phyloP scores from a whole-genome alignment of 1,140 invertebrate genomes.

The Aphaenogaster floridana region DNA sequence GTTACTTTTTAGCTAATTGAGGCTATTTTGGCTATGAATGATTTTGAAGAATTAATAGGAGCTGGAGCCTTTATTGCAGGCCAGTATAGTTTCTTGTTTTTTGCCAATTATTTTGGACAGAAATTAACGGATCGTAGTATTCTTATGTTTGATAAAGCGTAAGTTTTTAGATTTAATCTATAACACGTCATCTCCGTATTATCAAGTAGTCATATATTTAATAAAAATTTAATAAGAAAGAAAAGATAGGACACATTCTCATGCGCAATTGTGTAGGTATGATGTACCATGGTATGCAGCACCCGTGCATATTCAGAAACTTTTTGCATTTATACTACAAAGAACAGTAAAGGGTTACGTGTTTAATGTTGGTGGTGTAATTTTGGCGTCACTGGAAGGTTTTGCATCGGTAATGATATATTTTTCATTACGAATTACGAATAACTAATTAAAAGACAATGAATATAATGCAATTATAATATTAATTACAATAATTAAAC shows the following conservation, averaged over 20 bases:
- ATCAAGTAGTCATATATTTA: background rate
- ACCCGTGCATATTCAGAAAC: conserved; percentile 1
- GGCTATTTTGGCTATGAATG: background rate
- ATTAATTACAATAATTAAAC: background rate
- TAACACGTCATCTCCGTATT: background rate
- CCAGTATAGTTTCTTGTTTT: conserved; percentile 3
- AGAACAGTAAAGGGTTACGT: conserved; percentile 15
- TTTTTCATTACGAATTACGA: background rate
- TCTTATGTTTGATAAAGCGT: background rate
- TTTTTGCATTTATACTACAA: conserved; percentile 20
- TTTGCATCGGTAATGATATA: conserved; percentile 23
- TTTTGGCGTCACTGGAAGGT: conserved; percentile 14
- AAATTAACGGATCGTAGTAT: conserved; percentile 13
- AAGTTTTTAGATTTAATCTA: background rate
- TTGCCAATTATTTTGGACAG: conserved; percentile 18
- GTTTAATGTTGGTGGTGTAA: background rate
- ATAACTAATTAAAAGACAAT: background rate
- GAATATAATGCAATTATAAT: background rate
- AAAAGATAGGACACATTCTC: background rate
- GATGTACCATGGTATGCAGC: conserved; percentile 16
- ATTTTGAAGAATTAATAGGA: conserved; percentile 29
- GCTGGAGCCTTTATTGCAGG: background rate
- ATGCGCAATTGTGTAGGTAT: conserved; percentile 7
- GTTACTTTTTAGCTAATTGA: background rate
- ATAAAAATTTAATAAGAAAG: background rate